Conservation (phyloP, 1,140 invertebrate species). For the Trichonephila clavipes region DNA sequence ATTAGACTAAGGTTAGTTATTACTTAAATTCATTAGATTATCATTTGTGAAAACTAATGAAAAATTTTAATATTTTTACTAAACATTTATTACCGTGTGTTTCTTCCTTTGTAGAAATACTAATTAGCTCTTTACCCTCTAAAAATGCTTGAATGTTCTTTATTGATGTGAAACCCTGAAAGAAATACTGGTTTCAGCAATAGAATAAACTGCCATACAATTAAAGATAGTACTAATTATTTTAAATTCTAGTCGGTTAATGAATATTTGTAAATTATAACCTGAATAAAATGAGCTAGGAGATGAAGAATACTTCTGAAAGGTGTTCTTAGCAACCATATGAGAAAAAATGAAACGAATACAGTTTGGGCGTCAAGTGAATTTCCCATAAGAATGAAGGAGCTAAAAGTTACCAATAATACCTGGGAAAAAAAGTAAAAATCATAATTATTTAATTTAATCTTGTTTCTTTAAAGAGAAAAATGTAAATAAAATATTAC, state of each 20-base stretch:
- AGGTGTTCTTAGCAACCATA: constrained; percentile 55
- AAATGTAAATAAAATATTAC: too few relatives aligned
- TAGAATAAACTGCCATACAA: neutral
- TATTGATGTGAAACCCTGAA: constrained; percentile 54
- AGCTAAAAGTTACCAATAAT: constrained; percentile 5
- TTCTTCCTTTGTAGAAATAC: neutral
- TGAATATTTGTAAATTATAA: neutral
- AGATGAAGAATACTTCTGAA: constrained; percentile 59
- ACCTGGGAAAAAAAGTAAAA: constrained; percentile 19
- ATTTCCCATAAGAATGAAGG: constrained; percentile 57
- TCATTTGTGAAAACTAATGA: too few relatives aligned
- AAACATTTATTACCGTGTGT: neutral
- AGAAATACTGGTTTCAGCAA: neutral
- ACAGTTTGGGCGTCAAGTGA: constrained; percentile 16
- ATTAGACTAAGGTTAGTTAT: too few relatives aligned
- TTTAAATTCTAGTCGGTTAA: too few relatives aligned
- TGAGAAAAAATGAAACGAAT: constrained; percentile 40
- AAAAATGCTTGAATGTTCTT: constrained; percentile 39
- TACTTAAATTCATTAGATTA: too few relatives aligned
- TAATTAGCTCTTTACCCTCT: neutral
- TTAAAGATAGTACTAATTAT: too few relatives aligned
- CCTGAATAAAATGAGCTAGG: constrained; percentile 65
- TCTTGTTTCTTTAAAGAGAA: neutral
- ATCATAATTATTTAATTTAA: neutral
- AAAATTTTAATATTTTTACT: neutral